Percentiles rank a stretch among this genome's conserved stretches.
phyloP scores from a whole-genome alignment of 2,113 vertebrate species.

The Tachuris rubrigastra region DNA sequence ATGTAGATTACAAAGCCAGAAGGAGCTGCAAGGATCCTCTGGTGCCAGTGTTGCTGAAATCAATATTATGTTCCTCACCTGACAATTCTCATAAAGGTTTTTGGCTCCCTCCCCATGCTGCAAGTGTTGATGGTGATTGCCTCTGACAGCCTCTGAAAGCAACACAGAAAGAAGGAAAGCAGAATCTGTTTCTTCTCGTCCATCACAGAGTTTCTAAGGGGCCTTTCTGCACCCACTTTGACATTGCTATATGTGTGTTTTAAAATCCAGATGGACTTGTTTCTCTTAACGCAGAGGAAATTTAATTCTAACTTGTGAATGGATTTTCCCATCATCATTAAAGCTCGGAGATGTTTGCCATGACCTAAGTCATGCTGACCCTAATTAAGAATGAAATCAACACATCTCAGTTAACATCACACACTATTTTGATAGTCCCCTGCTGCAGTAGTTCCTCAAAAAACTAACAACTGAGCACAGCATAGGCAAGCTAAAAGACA shows the following conservation, averaged over 20 bases:
- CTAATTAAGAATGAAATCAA: not conserved
- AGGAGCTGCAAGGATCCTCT: not conserved
- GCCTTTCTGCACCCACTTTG: not conserved
- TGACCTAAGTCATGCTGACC: constrained; percentile 8
- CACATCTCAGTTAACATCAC: not conserved
- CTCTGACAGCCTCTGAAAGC: constrained; percentile 3
- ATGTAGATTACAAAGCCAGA: not conserved
- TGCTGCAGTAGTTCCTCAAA: not conserved
- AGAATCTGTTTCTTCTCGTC: not conserved
- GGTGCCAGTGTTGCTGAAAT: not conserved
- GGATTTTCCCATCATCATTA: not conserved
- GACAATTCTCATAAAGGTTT: not conserved
- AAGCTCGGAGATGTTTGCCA: not conserved
- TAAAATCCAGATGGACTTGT: not conserved
- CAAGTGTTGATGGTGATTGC: not conserved
- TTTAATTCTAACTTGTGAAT: not conserved
- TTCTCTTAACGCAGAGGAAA: not conserved
- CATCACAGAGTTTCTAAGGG: not conserved
- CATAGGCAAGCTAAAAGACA: not conserved
- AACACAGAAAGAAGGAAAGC: not conserved
- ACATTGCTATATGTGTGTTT: not conserved
- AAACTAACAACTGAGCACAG: not conserved
- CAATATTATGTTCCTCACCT: constrained; percentile 1
- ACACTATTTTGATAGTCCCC: not conserved
- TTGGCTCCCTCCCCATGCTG: not conserved